These are phyloP conservation scores for Dicentrarchus labrax DNA, from an alignment of 2,113 vertebrate species.

Conservation along the genomic window DNA sequence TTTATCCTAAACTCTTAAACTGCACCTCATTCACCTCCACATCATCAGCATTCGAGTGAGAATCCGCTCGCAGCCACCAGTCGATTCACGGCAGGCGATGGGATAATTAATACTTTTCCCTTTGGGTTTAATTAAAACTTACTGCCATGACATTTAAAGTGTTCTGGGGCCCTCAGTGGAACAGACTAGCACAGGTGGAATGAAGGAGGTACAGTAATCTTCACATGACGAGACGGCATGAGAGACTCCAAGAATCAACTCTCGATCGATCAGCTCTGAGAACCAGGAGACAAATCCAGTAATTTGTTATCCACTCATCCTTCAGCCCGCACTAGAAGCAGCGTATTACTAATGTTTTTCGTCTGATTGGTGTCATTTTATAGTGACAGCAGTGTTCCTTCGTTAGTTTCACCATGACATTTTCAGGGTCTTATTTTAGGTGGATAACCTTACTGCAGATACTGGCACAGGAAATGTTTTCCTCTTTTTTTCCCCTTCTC, in stretches of 20 bases:
- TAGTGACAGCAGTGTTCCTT: slow-evolving; percentile 14
- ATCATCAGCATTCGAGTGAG: slow-evolving; percentile 75
- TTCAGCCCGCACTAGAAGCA: background rate
- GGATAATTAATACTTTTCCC: slow-evolving; percentile 83
- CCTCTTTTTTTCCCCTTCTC: slow-evolving; percentile 29
- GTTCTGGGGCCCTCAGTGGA: slow-evolving; percentile 47
- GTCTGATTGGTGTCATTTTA: slow-evolving; percentile 17
- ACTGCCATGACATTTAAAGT: slow-evolving; percentile 72
- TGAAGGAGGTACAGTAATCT: slow-evolving; percentile 60
- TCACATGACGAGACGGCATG: slow-evolving; percentile 1
- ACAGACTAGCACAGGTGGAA: slow-evolving; percentile 63
- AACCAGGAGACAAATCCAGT: slow-evolving; percentile 41
- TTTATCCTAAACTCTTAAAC: slow-evolving; percentile 60
- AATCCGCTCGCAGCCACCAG: slow-evolving; percentile 68
- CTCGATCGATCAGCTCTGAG: slow-evolving; percentile 51
- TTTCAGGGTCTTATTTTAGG: slow-evolving; percentile 51
- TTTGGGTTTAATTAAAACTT: slow-evolving; percentile 85
- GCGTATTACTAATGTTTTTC: slow-evolving; percentile 27
- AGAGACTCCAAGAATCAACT: slow-evolving; percentile 13
- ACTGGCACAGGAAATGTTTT: slow-evolving; percentile 28
- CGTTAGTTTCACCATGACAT: slow-evolving; percentile 45
- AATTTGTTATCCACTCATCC: slow-evolving; percentile 41
- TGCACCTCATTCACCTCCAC: slow-evolving; percentile 51
- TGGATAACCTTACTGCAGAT: slow-evolving; percentile 31
- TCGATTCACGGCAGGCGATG: slow-evolving; percentile 70